A percentile compares a stretch with the other conserved stretches of the same genome.
Evolutionary conservation across 2,888 invertebrate genomes (phyloP).

Genomic region (Amiota minor): DNA sequence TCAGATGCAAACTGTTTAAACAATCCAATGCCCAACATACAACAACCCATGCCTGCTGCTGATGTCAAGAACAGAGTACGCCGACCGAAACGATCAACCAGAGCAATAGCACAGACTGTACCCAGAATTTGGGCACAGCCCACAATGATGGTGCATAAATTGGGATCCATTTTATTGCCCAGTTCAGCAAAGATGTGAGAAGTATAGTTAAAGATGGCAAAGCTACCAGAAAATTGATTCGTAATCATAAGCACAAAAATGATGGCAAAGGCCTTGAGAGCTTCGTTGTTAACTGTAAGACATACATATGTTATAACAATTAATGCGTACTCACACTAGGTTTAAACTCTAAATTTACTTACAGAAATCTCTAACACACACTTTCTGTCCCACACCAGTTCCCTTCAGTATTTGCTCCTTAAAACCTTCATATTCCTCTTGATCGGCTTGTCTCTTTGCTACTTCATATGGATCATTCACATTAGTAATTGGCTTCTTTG

Average conservation of each 20-base stretch:
- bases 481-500: not conserved
- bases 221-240: constrained; percentile 64
- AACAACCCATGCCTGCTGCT: constrained; percentile 56
- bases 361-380: constrained; percentile 60
- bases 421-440: constrained; percentile 56
- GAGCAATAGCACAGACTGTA: constrained; percentile 50
- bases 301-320: not conserved
- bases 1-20: constrained; percentile 49
- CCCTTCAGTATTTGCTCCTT: constrained; percentile 50
- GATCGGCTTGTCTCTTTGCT: constrained; percentile 41
- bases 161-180: constrained; percentile 56
- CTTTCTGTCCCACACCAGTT: constrained; percentile 42
- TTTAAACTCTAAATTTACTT: constrained; percentile 38
- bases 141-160: constrained; percentile 63
- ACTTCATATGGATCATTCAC: constrained; percentile 36
- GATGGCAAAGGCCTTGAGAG: constrained; percentile 55
- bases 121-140: constrained; percentile 62
- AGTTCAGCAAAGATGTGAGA: constrained; percentile 61
- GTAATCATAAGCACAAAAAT: constrained; percentile 55
- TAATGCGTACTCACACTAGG: not conserved
- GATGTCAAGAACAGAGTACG: constrained; percentile 60
- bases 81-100: constrained; percentile 63
- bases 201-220: constrained; percentile 65
- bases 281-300: constrained; percentile 52
- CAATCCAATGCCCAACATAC: constrained; percentile 54